Conservation (phyloP, 1,140 invertebrate genomes). For the Panagrolaimus sp. region DNA sequence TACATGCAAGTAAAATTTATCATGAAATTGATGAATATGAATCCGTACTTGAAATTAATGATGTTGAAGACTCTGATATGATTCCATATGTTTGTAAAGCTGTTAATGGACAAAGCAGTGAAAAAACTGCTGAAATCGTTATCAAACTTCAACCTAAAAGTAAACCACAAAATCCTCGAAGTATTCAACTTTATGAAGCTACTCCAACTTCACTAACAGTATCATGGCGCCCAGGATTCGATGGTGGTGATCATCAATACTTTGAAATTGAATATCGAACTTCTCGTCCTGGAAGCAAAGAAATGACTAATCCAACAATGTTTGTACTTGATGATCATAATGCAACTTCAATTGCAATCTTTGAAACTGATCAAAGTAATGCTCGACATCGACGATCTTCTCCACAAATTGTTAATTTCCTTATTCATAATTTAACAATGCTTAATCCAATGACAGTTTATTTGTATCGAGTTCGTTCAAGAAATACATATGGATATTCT, state of each 20-base stretch:
- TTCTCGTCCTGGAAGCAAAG: conserved; percentile 18
- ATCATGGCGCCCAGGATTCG: conserved; percentile 43
- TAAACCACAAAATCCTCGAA: conserved; percentile 32
- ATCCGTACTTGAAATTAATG: conserved; percentile 28
- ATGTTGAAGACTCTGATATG: conserved; percentile 34
- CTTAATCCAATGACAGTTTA: conserved; percentile 21
- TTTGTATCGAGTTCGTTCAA: conserved; percentile 31
- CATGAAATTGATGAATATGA: conserved; percentile 33
- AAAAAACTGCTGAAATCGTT: conserved; percentile 20
- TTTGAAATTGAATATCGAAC: conserved; percentile 43
- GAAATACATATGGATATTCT: conserved; percentile 27
- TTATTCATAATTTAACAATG: conserved; percentile 34
- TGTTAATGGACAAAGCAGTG: conserved; percentile 28
- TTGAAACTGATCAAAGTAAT: conserved; percentile 7
- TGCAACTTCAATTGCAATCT: conserved; percentile 22
- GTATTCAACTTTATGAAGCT: conserved; percentile 24
- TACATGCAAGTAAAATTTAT: conserved; percentile 14
- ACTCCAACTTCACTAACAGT: conserved; percentile 28
- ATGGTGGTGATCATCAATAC: conserved; percentile 38
- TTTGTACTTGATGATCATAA: conserved; percentile 32
- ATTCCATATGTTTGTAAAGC: conserved; percentile 36
- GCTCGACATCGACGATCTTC: conserved; percentile 8
- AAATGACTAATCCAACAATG: conserved; percentile 22
- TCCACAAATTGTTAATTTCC: conserved; percentile 21
- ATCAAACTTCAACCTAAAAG: conserved; percentile 36